phyloP scores from a whole-genome alignment of 2,113 vertebrate species.

The Scomber colias region DNA sequence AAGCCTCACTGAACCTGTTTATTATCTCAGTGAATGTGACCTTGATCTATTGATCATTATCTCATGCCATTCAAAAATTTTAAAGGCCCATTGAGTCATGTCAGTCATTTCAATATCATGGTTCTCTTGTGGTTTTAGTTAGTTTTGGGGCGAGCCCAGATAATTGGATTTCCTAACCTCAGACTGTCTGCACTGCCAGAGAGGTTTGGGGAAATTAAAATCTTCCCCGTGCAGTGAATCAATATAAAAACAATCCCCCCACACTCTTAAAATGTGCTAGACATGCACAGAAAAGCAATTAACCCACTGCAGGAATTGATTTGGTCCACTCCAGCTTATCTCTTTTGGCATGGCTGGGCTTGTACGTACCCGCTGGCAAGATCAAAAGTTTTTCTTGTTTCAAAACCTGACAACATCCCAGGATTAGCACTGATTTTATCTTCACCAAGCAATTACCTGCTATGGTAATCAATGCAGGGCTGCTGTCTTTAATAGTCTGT shows the following conservation, averaged over 20 bases:
- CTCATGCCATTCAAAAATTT: slow-evolving; percentile 42
- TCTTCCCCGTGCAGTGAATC: slow-evolving; percentile 70
- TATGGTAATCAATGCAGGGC: slow-evolving; percentile 76
- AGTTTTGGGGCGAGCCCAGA: slow-evolving; percentile 39
- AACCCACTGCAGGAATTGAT: slow-evolving; percentile 78
- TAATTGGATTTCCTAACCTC: slow-evolving; percentile 74
- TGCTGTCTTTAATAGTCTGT: slow-evolving; percentile 69
- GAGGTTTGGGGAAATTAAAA: slow-evolving; percentile 72
- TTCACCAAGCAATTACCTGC: slow-evolving; percentile 75
- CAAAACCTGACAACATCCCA: slow-evolving; percentile 63
- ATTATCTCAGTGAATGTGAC: slow-evolving; percentile 50
- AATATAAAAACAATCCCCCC: slow-evolving; percentile 66
- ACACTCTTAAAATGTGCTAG: slow-evolving; percentile 62
- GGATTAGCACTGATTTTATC: slow-evolving; percentile 76
- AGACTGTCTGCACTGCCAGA: slow-evolving; percentile 36
- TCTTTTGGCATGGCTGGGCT: slow-evolving; percentile 60
- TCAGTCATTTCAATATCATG: slow-evolving; percentile 61
- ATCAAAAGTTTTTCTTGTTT: slow-evolving; percentile 68
- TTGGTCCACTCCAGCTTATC: slow-evolving; percentile 73
- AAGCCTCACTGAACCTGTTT: slow-evolving; percentile 25
- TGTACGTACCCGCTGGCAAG: slow-evolving; percentile 62
- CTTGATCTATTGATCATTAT: slow-evolving; percentile 68
- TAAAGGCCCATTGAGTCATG: slow-evolving; percentile 44
- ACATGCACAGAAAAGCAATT: slow-evolving; percentile 78
- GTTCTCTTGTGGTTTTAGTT: slow-evolving; percentile 43